Conservation (phyloP, 2,113 vertebrate genomes). For the Amblyornis subalaris region DNA sequence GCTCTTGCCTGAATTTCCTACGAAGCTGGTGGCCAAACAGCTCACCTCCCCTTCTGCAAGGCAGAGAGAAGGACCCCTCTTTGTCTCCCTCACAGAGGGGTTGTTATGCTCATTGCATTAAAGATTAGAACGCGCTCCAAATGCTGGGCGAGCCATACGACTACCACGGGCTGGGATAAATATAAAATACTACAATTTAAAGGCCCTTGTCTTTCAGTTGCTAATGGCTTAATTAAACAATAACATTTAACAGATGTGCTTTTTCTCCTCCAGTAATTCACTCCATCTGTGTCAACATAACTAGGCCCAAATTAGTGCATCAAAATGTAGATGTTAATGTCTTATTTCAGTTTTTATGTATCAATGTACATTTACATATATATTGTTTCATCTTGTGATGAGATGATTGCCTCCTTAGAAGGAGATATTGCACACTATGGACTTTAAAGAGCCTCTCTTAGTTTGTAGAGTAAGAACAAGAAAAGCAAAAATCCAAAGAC, state of each 20-base stretch:
- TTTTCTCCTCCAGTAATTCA: slow-evolving; percentile 55
- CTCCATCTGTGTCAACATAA: slow-evolving; percentile 52
- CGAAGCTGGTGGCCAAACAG: neutral
- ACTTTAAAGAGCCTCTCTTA: neutral
- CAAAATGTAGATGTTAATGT: slow-evolving; percentile 31
- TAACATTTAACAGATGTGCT: slow-evolving; percentile 48
- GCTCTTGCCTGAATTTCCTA: neutral
- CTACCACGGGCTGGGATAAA: neutral
- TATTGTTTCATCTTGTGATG: slow-evolving; percentile 4
- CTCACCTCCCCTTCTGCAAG: neutral
- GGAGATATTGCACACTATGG: neutral
- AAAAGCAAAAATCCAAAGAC: neutral
- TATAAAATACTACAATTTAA: slow-evolving; percentile 39
- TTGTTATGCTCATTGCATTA: neutral
- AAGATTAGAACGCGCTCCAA: accelerated
- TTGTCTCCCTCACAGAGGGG: neutral
- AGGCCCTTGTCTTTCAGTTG: slow-evolving; percentile 39
- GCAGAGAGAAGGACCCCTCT: neutral
- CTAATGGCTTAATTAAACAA: slow-evolving; percentile 64
- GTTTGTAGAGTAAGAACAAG: neutral
- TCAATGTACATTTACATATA: slow-evolving; percentile 18
- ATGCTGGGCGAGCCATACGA: neutral
- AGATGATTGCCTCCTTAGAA: slow-evolving; percentile 15
- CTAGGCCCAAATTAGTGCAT: slow-evolving; percentile 26
- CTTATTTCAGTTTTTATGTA: slow-evolving; percentile 29